Base-by-base conservation (phyloP, 2,113 vertebrate genomes). In the Tiliqua scincoides region DNA sequence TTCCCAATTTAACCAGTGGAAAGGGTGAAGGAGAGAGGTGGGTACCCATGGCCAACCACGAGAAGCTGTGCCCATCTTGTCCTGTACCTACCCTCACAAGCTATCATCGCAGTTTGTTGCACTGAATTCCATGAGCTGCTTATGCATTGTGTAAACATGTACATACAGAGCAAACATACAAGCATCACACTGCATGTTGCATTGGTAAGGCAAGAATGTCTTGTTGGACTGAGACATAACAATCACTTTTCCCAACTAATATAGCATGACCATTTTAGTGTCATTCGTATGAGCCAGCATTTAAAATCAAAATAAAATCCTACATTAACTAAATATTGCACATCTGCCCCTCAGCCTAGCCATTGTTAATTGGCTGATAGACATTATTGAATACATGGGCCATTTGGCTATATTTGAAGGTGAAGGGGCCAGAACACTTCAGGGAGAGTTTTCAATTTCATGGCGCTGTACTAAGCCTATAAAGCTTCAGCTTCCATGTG, bases 371-470 rank as follows among this genome's bases (percentile, higher is more conserved):
- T 62, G 27, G n/a, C 20, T 75, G 63, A 63, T 32, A 81, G 71
- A 23, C 30, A 70, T 14, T 6, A 15, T 4, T 3, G 30, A 70
- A 85, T 12, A n/a, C 48, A 68, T 37, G 63, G 70, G 40, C 48
- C 74, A 61, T 82, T 79, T 85, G 63, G 68, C 67, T 70, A 12
- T 4, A 23, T 57, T 70, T 9, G 15, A 85, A 81, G 30, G 65
- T 68, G 81, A 72, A 85, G 52, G 65, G 43, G 48, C 77, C n/a
- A 83, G 18, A 67, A 63, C 12, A 32, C 15, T 52, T 71, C 18
- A 63, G 35, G 76, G 35, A 79, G 61, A 37, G 54, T 71, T 94
- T 93, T 54, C 87, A 84, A 77, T 87, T 89, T 91, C 77, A 74
- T 59, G 80, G 62, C 25, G 20, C 65, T 84, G 85, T 88, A 71